These are phyloP conservation scores for Melanotaenia trifasciata DNA, from an alignment of 2,797 vertebrate genomes.

Conservation along the genomic window DNA sequence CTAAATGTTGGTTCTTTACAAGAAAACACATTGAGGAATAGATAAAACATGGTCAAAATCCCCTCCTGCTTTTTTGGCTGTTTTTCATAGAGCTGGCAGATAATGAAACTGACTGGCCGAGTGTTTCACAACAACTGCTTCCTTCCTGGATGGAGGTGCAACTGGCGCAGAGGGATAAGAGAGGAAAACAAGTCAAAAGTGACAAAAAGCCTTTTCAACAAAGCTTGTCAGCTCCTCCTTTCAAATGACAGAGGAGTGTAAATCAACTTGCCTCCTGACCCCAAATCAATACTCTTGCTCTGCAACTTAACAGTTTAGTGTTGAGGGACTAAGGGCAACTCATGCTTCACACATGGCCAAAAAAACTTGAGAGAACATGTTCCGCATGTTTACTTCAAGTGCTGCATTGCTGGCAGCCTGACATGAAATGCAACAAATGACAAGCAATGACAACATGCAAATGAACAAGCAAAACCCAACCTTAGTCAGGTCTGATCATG, in stretches of 20 bases:
- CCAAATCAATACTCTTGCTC: constrained; percentile 63
- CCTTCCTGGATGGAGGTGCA: constrained; percentile 67
- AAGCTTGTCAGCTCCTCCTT: constrained; percentile 55
- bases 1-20: constrained; percentile 33
- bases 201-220: constrained; percentile 67
- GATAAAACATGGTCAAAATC: constrained; percentile 39
- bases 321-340: constrained; percentile 21
- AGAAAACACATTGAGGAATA: constrained; percentile 44
- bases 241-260: constrained; percentile 77
- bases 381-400: constrained; percentile 45
- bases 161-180: constrained; percentile 47
- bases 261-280: constrained; percentile 74
- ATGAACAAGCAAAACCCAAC: constrained; percentile 43
- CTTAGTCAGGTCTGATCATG: constrained; percentile 36
- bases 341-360: constrained; percentile 8
- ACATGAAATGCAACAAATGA: constrained; percentile 39
- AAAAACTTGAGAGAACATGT: constrained; percentile 47
- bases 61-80: constrained; percentile 40
- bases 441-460: constrained; percentile 56
- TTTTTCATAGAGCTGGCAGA: constrained; percentile 64
- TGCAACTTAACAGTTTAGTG: constrained; percentile 29
- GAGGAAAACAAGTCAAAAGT: constrained; percentile 55
- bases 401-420: constrained; percentile 35
- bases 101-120: constrained; percentile 48
- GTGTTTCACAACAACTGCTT: constrained; percentile 75